These are phyloP conservation scores for Gila robusta DNA, from an alignment of 2,797 vertebrate genomes.

Conservation along the genomic window DNA sequence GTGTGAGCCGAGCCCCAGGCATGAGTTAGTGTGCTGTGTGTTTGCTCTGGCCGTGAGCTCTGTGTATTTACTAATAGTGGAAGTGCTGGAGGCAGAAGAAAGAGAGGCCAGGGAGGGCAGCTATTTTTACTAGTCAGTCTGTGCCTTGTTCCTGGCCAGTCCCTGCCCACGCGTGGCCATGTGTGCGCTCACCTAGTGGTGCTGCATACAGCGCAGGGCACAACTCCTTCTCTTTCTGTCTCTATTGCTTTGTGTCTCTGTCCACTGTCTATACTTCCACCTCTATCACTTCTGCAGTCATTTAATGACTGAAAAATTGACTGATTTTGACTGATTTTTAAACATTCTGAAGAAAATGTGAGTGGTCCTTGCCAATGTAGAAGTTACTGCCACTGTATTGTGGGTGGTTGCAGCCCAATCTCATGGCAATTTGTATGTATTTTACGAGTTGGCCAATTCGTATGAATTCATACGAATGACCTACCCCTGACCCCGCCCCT, in stretches of 20 bases:
- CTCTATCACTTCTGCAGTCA: not conserved
- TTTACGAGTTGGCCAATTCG: too few species aligned
- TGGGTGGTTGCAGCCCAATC: not conserved
- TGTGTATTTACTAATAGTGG: constrained; percentile 75
- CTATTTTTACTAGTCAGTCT: constrained; percentile 79
- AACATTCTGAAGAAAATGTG: not conserved
- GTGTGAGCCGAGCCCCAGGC: constrained; percentile 33
- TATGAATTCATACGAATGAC: too few species aligned
- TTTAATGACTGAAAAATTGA: not conserved
- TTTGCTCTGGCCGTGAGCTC: constrained; percentile 65
- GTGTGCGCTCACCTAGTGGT: constrained; percentile 42
- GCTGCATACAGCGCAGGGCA: not conserved
- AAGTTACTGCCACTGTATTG: not conserved
- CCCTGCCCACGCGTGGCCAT: constrained; percentile 36
- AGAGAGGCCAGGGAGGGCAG: constrained; percentile 73
- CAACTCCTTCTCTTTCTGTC: constrained; percentile 1
- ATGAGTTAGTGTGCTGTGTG: constrained; percentile 29
- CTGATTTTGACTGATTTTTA: not conserved
- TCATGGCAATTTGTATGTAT: too few species aligned
- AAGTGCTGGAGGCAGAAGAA: constrained; percentile 75
- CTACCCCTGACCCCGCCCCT: too few species aligned
- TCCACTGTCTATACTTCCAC: not conserved
- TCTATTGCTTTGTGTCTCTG: not conserved
- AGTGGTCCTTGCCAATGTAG: not conserved
- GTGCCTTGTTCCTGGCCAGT: constrained; percentile 68